phyloP scores from a whole-genome alignment of 2,888 invertebrate species.

The Alloscopus bannaensis region DNA sequence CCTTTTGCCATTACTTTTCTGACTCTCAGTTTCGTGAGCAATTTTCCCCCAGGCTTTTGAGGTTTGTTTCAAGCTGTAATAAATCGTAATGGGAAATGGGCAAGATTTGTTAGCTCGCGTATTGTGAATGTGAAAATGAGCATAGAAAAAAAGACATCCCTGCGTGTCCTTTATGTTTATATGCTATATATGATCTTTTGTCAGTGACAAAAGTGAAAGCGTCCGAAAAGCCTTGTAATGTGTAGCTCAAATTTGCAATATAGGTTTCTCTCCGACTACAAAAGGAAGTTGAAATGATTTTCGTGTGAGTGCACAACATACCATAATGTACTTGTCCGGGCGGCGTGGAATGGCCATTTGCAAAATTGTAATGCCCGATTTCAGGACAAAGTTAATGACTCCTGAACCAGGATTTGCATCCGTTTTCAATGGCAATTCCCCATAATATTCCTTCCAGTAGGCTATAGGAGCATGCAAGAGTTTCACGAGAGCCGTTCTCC shows the following conservation, averaged over 20 bases:
- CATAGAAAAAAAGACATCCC: neutral
- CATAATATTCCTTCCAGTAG: neutral
- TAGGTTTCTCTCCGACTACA: no score
- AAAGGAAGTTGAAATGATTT: no score
- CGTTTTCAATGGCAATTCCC: constrained; percentile 44
- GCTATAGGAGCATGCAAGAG: neutral
- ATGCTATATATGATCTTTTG: no score
- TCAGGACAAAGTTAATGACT: constrained; percentile 54
- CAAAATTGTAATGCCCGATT: constrained; percentile 49
- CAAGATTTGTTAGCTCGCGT: neutral
- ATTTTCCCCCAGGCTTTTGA: no score
- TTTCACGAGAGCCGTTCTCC: constrained; percentile 14
- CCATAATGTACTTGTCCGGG: no score
- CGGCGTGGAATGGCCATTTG: constrained; percentile 13
- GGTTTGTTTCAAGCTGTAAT: neutral
- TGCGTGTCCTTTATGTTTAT: no score
- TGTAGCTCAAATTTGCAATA: no score
- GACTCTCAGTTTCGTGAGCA: no score
- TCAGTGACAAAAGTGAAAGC: no score
- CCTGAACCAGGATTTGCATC: constrained; percentile 38
- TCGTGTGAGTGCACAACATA: no score
- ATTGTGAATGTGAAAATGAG: neutral
- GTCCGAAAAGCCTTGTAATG: no score
- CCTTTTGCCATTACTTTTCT: no score
- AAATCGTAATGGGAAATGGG: neutral